phyloP scores from a whole-genome alignment of 2,113 vertebrate species.

The Ailuropoda melanoleuca region DNA sequence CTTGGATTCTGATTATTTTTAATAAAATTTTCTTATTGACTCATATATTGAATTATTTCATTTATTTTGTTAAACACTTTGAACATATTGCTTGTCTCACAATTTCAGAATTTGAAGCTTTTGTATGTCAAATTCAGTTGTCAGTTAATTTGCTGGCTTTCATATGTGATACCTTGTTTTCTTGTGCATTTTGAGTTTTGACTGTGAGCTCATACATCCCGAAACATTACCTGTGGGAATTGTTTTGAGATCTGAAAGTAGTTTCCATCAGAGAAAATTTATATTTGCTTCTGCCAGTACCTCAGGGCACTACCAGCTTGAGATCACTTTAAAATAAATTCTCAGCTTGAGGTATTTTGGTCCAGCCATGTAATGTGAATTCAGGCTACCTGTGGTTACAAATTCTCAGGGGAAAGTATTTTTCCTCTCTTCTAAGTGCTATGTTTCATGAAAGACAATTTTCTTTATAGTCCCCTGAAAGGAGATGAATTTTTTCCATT shows the following conservation, averaged over 20 bases:
- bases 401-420: not conserved
- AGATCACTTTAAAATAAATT: conserved; percentile 63
- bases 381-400: not conserved
- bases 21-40: not conserved
- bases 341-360: conserved; percentile 40
- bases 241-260: conserved; percentile 44
- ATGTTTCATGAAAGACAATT: conserved; percentile 40
- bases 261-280: conserved; percentile 39
- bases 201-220: not conserved
- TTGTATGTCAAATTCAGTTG: not conserved
- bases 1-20: not conserved
- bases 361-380: conserved; percentile 10
- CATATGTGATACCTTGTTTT: not conserved
- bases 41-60: not conserved
- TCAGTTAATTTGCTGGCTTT: not conserved
- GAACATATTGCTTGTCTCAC: not conserved
- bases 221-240: not conserved
- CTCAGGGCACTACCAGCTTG: conserved; percentile 28
- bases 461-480: conserved; percentile 51
- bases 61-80: conserved; percentile 44
- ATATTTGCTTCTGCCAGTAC: conserved; percentile 46
- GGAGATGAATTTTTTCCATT: conserved; percentile 2
- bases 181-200: conserved; percentile 34
- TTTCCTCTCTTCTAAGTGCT: conserved; percentile 22
- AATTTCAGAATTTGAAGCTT: not conserved